These are phyloP conservation scores for Frankliniella intonsa DNA, from an alignment of 2,888 invertebrate genomes.

Conservation along the genomic window DNA sequence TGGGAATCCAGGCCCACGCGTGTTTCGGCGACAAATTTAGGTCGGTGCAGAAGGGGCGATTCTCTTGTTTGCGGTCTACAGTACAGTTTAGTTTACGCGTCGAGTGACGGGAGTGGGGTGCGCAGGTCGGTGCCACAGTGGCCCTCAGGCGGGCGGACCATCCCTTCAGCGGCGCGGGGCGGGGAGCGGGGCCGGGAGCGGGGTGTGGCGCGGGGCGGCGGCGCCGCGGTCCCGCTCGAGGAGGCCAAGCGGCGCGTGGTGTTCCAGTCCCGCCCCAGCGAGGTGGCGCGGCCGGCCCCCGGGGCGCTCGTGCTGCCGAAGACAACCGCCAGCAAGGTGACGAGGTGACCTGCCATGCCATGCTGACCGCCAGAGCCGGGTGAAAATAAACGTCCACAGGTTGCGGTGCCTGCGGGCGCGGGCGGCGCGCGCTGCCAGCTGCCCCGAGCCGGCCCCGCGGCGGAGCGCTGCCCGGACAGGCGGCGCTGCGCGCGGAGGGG, in stretches of 20 bases:
- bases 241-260: conserved; percentile 11
- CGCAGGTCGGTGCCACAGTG: background rate
- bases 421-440: background rate
- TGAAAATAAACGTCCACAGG: too few species aligned
- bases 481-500: background rate
- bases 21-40: background rate
- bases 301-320: background rate
- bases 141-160: background rate
- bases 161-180: background rate
- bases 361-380: background rate
- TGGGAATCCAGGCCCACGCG: background rate
- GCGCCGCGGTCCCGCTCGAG: background rate
- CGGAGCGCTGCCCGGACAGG: background rate
- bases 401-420: background rate
- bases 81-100: too few species aligned
- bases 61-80: too few species aligned
- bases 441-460: background rate
- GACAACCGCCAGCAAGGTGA: background rate
- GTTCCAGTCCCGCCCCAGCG: background rate
- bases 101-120: background rate
- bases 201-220: background rate
- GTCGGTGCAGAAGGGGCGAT: background rate
- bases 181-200: background rate
- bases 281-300: background rate
- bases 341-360: background rate